Base-by-base conservation (phyloP, 1,140 invertebrate genomes). In the Trichomalopsis sarcophagae region DNA sequence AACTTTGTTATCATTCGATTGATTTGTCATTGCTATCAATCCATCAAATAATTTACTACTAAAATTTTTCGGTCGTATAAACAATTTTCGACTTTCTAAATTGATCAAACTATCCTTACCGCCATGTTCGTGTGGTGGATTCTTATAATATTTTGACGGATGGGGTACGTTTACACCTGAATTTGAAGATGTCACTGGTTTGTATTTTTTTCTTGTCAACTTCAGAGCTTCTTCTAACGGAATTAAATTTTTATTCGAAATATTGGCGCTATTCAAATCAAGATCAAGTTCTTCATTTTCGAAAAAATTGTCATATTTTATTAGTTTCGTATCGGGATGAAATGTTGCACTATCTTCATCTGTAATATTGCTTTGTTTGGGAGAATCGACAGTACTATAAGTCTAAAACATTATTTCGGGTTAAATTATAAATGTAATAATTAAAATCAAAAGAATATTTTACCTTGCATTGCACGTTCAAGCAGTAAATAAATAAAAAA, bases 41-140 rank as follows among this genome's bases (percentile, higher is more conserved):
- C 17, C 21, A 62, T n/a, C 17, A n/a, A 62, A 21, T n/a, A 27
- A 17, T n/a, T 66, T 2, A 1, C 1, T 40, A 33, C 10, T 30
- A 33, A 44, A 69, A 27, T 44, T 69, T 23, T 10, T 9, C 27
- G 55, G 62, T 23, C 62, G 62, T 81, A 23, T 33, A 17, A 81
- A 81, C 14, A 81, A 81, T 50, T 81, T 81, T 50, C 79, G 71
- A 44, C 17, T 47, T 73, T 73, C 40, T 6, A 23, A 50, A 81
- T 81, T 21, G 2, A 50, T 17, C 14, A 4, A 1, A 11, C 33
- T 6, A 13, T 80, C 40, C 10, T 78, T 78, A 11, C 40, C 62
- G 40, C 36, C 3, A 13, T 23, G 13, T 30, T 3, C 36, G 10
- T 44, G 62, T 23, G 11, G 10, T 33, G 62, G 27, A 17, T n/a